A percentile compares a stretch with the other conserved stretches of the same genome.
phyloP scores from a whole-genome alignment of 2,888 invertebrate genomes.

The Chaetoderma sp. region DNA sequence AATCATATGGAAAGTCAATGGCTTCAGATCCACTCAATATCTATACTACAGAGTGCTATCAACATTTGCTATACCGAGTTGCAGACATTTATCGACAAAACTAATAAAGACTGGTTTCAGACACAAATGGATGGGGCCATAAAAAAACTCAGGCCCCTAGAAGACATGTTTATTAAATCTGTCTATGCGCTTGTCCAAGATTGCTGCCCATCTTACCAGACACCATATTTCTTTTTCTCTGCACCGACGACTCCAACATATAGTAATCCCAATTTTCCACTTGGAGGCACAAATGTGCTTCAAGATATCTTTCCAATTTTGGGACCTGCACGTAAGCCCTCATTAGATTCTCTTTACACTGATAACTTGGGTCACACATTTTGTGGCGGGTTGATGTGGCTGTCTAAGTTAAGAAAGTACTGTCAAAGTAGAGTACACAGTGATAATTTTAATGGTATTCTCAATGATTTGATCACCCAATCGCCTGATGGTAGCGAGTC shows the following conservation, averaged over 20 bases:
- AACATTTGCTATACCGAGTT: constrained; percentile 54
- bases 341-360: constrained; percentile 35
- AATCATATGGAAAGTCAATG: constrained; percentile 61
- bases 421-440: constrained; percentile 53
- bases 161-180: constrained; percentile 53
- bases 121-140: constrained; percentile 47
- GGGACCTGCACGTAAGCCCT: constrained; percentile 35
- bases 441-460: constrained; percentile 49
- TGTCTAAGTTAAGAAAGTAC: constrained; percentile 55
- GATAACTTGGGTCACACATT: constrained; percentile 38
- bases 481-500: too few relatives aligned
- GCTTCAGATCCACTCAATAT: constrained; percentile 59
- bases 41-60: constrained; percentile 53
- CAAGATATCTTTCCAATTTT: constrained; percentile 40
- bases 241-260: constrained; percentile 48
- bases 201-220: constrained; percentile 38
- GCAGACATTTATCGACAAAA: constrained; percentile 42
- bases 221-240: constrained; percentile 34
- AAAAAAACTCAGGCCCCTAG: constrained; percentile 48
- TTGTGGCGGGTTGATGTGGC: constrained; percentile 44
- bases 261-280: neutral
- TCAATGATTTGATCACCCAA: neutral
- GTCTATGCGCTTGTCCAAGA: constrained; percentile 48
- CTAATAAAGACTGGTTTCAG: constrained; percentile 50
- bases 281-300: neutral